phyloP scores from a whole-genome alignment of 1,140 invertebrate genomes.

The Drosophila lini region DNA sequence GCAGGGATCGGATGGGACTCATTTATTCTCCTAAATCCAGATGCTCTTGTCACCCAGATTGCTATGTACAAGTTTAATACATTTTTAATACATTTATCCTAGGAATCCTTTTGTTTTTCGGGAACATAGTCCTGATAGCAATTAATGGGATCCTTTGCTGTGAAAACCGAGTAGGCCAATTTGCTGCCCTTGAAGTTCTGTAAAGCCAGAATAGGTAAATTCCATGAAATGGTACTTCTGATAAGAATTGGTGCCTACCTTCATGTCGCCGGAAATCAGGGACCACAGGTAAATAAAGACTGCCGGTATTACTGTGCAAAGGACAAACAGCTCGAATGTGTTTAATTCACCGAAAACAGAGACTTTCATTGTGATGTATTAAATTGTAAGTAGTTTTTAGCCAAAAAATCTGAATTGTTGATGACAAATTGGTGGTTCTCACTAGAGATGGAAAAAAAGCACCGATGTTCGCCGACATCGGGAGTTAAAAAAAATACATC shows the following conservation, averaged over 20 bases:
- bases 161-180: constrained; percentile 52
- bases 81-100: constrained; percentile 24
- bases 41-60: background rate
- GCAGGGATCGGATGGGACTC: no score
- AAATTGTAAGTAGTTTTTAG: constrained; percentile 6
- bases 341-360: constrained; percentile 67
- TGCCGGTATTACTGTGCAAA: constrained; percentile 58
- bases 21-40: background rate
- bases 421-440: constrained; percentile 55
- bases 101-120: constrained; percentile 47
- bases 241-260: constrained; percentile 28
- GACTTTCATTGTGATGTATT: constrained; percentile 55
- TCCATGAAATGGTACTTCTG: constrained; percentile 5
- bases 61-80: constrained; percentile 6
- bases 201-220: constrained; percentile 6
- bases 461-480: no score
- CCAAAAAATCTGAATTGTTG: background rate
- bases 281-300: constrained; percentile 71
- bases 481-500: no score
- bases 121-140: constrained; percentile 70
- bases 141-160: constrained; percentile 72
- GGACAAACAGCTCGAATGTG: constrained; percentile 55
- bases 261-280: constrained; percentile 72
- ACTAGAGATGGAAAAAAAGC: background rate
- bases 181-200: constrained; percentile 69